Evolutionary conservation across 1,140 invertebrate genomes (phyloP).

Genomic region (Orchesella cincta): DNA sequence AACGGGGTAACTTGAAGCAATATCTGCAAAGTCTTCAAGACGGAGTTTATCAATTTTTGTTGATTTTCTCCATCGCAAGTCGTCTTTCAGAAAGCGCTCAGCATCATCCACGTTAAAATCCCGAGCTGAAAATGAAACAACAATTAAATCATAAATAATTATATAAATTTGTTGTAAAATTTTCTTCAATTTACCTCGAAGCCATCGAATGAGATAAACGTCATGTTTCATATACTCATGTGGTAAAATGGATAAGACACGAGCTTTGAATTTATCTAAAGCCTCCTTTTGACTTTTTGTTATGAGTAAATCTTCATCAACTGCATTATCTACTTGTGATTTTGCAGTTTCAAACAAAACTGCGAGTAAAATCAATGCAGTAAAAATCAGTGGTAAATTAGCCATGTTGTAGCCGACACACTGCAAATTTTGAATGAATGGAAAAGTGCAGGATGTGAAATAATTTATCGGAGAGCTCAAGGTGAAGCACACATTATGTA

Average conservation of each 20-base stretch:
- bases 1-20: not conserved
- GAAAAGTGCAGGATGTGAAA: too few species aligned
- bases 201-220: slow-evolving; percentile 2
- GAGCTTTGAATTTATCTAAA: not conserved
- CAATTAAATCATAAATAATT: not conserved
- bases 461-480: too few species aligned
- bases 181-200: not conserved
- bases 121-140: not conserved
- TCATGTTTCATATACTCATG: slow-evolving; percentile 16
- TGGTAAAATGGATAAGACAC: not conserved
- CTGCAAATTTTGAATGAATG: too few species aligned
- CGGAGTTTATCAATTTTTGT: not conserved
- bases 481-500: too few species aligned
- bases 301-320: too few species aligned
- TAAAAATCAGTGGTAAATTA: too few species aligned
- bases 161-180: not conserved
- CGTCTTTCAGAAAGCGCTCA: not conserved
- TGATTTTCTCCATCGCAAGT: not conserved
- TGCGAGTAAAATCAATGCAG: too few species aligned
- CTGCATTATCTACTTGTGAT: too few species aligned
- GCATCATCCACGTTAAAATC: not conserved
- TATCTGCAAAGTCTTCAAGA: not conserved
- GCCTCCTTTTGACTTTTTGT: too few species aligned
- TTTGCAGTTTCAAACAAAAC: too few species aligned
- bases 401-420: too few species aligned